phyloP scores from a whole-genome alignment of 2,888 invertebrate genomes.

The Scaptomyza tumidula region DNA sequence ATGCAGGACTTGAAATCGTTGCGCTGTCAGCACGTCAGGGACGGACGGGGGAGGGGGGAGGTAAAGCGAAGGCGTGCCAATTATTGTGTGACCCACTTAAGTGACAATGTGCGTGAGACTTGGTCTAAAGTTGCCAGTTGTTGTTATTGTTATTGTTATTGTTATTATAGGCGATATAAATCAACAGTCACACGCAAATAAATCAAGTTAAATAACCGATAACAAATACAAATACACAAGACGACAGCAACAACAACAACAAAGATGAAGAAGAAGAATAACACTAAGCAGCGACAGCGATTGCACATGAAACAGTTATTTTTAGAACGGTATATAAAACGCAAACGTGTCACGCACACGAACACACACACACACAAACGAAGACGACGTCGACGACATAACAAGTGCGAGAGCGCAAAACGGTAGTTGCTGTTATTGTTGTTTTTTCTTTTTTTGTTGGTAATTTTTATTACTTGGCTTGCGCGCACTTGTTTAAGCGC shows the following conservation, averaged over 20 bases:
- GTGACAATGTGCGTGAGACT: slow-evolving; percentile 67
- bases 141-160: slow-evolving; percentile 23
- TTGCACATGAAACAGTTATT: slow-evolving; percentile 71
- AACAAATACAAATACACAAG: slow-evolving; percentile 66
- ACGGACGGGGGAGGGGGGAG: slow-evolving; percentile 3
- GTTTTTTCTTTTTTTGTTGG: slow-evolving; percentile 1
- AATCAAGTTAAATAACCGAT: slow-evolving; percentile 79
- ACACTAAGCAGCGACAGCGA: slow-evolving; percentile 22
- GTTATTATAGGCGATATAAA: slow-evolving; percentile 62
- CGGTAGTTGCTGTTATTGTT: slow-evolving; percentile 57
- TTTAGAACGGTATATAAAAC: slow-evolving; percentile 65
- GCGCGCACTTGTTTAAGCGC: slow-evolving; percentile 63
- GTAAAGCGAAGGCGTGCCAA: slow-evolving; percentile 41
- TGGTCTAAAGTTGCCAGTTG: slow-evolving; percentile 42
- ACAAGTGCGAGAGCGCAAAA: slow-evolving; percentile 54
- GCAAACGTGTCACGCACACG: slow-evolving; percentile 33
- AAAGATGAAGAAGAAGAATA: not conserved
- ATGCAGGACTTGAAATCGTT: not conserved
- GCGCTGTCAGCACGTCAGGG: slow-evolving; percentile 2
- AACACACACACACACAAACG: slow-evolving; percentile 27
- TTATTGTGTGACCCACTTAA: slow-evolving; percentile 75
- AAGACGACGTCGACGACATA: slow-evolving; percentile 18
- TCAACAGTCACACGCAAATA: slow-evolving; percentile 78
- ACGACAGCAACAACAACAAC: slow-evolving; percentile 11
- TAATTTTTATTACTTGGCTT: slow-evolving; percentile 49